Evolutionary conservation across 2,113 vertebrate species (phyloP), one percentile per base, ranked within the genome.

Genomic region (Prionailurus viverrinus): DNA sequence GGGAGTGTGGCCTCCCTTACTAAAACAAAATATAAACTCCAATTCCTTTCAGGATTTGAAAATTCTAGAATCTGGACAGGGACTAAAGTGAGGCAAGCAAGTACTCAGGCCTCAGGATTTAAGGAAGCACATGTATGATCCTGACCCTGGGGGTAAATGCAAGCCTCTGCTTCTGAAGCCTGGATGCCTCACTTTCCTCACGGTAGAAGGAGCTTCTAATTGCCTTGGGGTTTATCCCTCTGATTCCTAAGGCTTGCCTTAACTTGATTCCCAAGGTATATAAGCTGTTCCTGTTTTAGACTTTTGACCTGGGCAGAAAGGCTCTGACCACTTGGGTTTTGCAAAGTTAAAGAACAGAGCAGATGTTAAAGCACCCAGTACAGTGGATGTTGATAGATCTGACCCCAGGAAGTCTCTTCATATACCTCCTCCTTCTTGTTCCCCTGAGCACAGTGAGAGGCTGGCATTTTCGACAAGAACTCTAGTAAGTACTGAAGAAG

Each of bases 1-100:
- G 48, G 69, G 69, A 79, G 19, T 48, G 19, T 48, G 25, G 18
- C 29, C 16, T 91, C 55, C 88, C 14, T 68, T 88, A 78, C 63
- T 81, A 89, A 97, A 97, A 88, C 29, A 91, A 84, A 93, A 68
- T 68, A 58, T 31, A 27, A 78, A 33, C 29, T 78, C 74, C 45
- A 41, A 5, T 39, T 66, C 27, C 33, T 78, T 84, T 9, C 15
- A 69, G 36, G 8, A 86, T 36, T 36, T 88, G 36, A 58, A 83
- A 36, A 65, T 66, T 93, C 19, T 23, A 78, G 66, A 81, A 82
- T 21, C 23, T 58, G 78, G 41, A 7, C 78, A 48, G 65, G 51
- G 39, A n/a, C 45, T 48, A 18, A 45, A 69, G 5, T 21, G 84
- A 36, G 29, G 23, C 33, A 4, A 41, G 36, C 69, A 71, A 39